A percentile compares a stretch with the other conserved stretches of the same genome.
phyloP scores from a whole-genome alignment of 1,140 invertebrate species.

The Chironomus striatipennis region DNA sequence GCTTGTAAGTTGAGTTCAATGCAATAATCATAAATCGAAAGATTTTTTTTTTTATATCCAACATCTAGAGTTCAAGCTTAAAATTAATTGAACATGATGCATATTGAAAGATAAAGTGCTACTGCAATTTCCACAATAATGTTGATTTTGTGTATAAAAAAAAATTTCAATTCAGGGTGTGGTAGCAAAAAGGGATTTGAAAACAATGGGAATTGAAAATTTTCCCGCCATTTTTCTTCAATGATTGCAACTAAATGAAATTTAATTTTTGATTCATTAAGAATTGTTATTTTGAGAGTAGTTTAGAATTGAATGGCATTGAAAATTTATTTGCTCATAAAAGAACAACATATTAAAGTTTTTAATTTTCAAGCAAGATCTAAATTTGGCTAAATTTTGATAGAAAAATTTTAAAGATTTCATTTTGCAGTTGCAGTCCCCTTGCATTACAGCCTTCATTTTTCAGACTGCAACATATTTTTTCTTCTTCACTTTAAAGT shows the following conservation, averaged over 20 bases:
- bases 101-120: background rate
- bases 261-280: too few species aligned
- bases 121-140: background rate
- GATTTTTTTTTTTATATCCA: background rate
- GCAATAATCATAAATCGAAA: constrained; percentile 9
- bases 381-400: too few species aligned
- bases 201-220: background rate
- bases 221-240: too few species aligned
- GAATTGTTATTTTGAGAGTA: too few species aligned
- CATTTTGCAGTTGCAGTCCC: too few species aligned
- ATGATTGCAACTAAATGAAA: too few species aligned
- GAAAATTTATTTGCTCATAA: too few species aligned
- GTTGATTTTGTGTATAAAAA: background rate
- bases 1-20: background rate
- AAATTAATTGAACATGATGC: constrained; percentile 15
- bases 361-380: too few species aligned
- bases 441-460: background rate
- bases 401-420: too few species aligned
- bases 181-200: background rate
- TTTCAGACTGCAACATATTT: background rate
- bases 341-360: too few species aligned
- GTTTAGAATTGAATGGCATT: too few species aligned
- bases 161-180: background rate
- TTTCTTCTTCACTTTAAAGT: background rate
- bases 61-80: background rate